Evolutionary conservation across 2,797 vertebrate genomes (phyloP).

Genomic region (Peromyscus melanophrys): DNA sequence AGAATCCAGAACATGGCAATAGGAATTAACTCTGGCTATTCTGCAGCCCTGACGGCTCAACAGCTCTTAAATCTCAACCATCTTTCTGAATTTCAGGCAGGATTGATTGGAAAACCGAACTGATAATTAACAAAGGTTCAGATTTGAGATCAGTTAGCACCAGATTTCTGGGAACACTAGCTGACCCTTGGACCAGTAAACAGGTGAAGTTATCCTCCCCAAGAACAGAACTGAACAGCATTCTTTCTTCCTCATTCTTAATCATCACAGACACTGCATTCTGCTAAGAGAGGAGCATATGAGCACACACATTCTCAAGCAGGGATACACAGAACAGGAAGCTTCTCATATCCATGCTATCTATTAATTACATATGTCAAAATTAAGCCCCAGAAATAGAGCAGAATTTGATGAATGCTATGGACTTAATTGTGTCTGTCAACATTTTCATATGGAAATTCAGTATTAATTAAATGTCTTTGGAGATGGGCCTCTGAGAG

Average conservation of each 20-base stretch:
- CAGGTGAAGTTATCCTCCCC: slow-evolving; percentile 82
- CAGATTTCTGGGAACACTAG: slow-evolving; percentile 85
- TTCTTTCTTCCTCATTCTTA: slow-evolving; percentile 69
- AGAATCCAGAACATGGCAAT: slow-evolving; percentile 87
- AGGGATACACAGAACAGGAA: slow-evolving; percentile 42
- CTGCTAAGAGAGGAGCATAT: slow-evolving; percentile 37
- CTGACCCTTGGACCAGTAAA: slow-evolving; percentile 78
- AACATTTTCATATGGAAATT: neutral
- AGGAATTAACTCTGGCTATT: slow-evolving; percentile 86
- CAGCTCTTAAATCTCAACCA: slow-evolving; percentile 83
- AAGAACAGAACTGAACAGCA: slow-evolving; percentile 81
- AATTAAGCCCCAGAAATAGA: neutral
- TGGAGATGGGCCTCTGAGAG: neutral
- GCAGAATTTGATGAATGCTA: neutral
- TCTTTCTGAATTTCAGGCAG: slow-evolving; percentile 83
- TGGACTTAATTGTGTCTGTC: neutral
- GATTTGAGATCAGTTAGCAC: slow-evolving; percentile 85
- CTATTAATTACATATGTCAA: neutral
- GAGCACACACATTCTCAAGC: neutral
- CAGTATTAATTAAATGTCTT: neutral
- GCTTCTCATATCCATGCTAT: neutral
- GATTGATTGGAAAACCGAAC: slow-evolving; percentile 86
- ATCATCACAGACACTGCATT: slow-evolving; percentile 50
- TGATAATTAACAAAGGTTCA: slow-evolving; percentile 84
- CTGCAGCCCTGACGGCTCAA: slow-evolving; percentile 80